Evolutionary conservation across 2,888 invertebrate genomes (phyloP), one percentile per base, ranked within the genome.

Genomic region (Acleris cristana): DNA sequence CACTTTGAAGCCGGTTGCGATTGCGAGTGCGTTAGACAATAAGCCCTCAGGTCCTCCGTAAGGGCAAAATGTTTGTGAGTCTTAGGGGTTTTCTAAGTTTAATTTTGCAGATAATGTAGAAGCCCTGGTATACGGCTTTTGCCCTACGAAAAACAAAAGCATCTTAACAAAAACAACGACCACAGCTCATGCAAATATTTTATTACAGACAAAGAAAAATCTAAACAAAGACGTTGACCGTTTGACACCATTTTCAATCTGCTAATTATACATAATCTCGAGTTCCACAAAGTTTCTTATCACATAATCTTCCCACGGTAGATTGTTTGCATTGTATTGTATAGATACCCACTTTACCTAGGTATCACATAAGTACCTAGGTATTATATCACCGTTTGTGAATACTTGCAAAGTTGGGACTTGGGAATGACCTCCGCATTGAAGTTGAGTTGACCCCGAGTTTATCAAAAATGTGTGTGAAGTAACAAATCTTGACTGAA

Each of bases 201-300:
- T 30, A 30, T 8, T 30, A 30, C 30, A 34, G 10, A 34, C 10
- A 34, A 12, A 34, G 34, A 12, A 45, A 45, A 45, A 45, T 7
- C 45, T 56, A 66, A 30, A 66, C 57, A 48, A 48, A 45, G n/a
- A 21, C 23, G 56, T 52, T 52, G 52, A 45, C 61, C 34, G 56
- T 45, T 56, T 66, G 66, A 61, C 66, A 45, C 45, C 30, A 62
- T 66, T 66, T 66, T 45, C 45, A 56, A 52, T 49, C 40, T 44
- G 34, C 40, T 23, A 56, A 40, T 51, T 54, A 49, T 56, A 56
- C 59, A 56, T 66, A 66, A 61, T 34, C 30, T 55, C 61, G 52
- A 45, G 56, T 45, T 45, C 45, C 45, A 57, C 49, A n/a, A 12
- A 30, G 56, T 3, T 8, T 12, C 34, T 61, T 66, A 66, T 66